phyloP scores from a whole-genome alignment of 2,888 invertebrate species.

The Polydrusus cervinus region DNA sequence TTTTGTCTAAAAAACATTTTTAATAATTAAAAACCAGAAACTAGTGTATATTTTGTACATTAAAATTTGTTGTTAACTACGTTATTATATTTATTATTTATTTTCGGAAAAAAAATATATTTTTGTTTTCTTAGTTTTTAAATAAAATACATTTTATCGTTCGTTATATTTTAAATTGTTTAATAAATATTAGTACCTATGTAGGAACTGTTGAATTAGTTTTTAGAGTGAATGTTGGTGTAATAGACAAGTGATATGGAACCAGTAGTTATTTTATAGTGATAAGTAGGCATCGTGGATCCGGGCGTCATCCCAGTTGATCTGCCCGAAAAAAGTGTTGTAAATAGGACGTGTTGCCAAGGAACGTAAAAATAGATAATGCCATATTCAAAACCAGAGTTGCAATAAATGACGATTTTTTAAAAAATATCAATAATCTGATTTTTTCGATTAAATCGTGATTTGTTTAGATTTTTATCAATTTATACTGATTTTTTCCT shows the following conservation, averaged over 20 bases:
- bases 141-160: constrained; percentile 22
- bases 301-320: too few species aligned
- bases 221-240: constrained; percentile 9
- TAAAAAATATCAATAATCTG: too few species aligned
- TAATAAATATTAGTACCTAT: constrained; percentile 24
- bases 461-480: too few species aligned
- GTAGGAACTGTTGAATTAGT: constrained; percentile 15
- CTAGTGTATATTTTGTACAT: neutral
- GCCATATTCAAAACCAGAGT: too few species aligned
- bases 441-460: too few species aligned
- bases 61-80: neutral
- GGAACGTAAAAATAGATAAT: too few species aligned
- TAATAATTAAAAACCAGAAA: neutral
- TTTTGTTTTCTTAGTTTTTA: constrained; percentile 21
- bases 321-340: too few species aligned
- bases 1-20: too few species aligned
- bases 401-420: too few species aligned
- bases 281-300: too few species aligned
- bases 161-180: constrained; percentile 36
- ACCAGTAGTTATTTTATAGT: neutral
- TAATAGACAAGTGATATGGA: constrained; percentile 10
- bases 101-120: constrained; percentile 37
- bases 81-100: constrained; percentile 38
- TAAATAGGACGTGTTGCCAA: too few species aligned
- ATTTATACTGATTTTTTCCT: too few species aligned